These are phyloP conservation scores for Amaurobius ferox DNA, from an alignment of 2,888 invertebrate genomes.

Conservation along the genomic window DNA sequence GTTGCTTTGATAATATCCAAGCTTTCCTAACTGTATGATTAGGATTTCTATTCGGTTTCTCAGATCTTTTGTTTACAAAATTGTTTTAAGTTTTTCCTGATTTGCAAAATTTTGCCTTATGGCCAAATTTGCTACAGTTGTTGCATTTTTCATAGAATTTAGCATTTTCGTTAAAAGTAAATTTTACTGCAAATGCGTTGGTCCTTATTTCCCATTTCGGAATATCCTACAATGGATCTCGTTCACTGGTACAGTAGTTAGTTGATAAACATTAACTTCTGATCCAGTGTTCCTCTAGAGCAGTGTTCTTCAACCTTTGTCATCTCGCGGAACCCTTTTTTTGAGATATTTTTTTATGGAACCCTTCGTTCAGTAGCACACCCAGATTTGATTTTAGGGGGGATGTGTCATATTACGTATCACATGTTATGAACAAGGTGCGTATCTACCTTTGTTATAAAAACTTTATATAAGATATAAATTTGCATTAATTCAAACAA, in stretches of 20 bases:
- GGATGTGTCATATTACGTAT: no score
- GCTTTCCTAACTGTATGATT: not conserved
- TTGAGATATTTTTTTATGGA: no score
- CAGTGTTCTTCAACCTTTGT: no score
- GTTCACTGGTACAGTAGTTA: not conserved
- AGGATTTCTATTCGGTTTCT: not conserved
- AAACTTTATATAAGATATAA: no score
- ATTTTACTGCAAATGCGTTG: no score
- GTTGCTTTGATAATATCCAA: not conserved
- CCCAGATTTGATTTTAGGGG: no score
- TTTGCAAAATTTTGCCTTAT: not conserved
- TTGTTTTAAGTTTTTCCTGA: not conserved
- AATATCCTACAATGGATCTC: not conserved
- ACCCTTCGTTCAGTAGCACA: no score
- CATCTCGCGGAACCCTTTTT: no score
- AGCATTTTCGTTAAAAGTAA: not conserved
- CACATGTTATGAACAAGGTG: no score
- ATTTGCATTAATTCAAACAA: no score
- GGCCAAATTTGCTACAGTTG: not conserved
- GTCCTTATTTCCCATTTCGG: not conserved
- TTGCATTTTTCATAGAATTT: not conserved
- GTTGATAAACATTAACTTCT: conserved; percentile 1
- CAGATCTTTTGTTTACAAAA: not conserved
- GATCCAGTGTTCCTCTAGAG: no score
- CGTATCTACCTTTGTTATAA: no score